A percentile compares a stretch with the other conserved stretches of the same genome.
These are phyloP conservation scores for Episyrphus balteatus DNA, from an alignment of 1,140 invertebrate species.

Conservation along the genomic window DNA sequence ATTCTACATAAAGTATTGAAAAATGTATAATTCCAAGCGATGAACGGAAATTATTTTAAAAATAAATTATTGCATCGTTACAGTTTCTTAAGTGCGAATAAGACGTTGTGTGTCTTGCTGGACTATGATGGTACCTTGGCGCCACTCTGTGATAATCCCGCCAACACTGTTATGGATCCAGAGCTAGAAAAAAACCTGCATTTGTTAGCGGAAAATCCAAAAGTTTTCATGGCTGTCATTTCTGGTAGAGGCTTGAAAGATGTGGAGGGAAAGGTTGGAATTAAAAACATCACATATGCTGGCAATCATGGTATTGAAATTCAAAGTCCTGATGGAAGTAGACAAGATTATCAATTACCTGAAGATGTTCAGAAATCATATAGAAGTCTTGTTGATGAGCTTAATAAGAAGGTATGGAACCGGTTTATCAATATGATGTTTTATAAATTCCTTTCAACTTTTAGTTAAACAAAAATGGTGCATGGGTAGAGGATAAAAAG, in stretches of 20 bases:
- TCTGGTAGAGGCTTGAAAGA: slow-evolving; percentile 76
- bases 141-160: slow-evolving; percentile 75
- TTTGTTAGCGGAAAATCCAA: slow-evolving; percentile 66
- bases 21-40: too few species aligned
- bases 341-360: slow-evolving; percentile 79
- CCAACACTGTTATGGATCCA: slow-evolving; percentile 65
- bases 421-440: not conserved
- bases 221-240: slow-evolving; percentile 76
- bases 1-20: too few species aligned
- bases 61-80: slow-evolving; percentile 4
- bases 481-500: slow-evolving; percentile 85
- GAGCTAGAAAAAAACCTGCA: slow-evolving; percentile 72
- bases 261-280: slow-evolving; percentile 75
- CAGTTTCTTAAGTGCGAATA: slow-evolving; percentile 68
- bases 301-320: slow-evolving; percentile 83
- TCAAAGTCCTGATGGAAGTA: slow-evolving; percentile 73
- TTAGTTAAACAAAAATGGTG: slow-evolving; percentile 66
- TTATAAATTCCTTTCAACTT: slow-evolving; percentile 1
- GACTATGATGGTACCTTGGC: slow-evolving; percentile 86
- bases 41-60: not conserved
- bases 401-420: slow-evolving; percentile 58
- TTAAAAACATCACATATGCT: slow-evolving; percentile 77
- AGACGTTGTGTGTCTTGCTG: slow-evolving; percentile 67
- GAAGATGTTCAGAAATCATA: slow-evolving; percentile 69
- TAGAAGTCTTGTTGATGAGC: slow-evolving; percentile 56